Conservation (phyloP, 2,113 vertebrate genomes). For the Myotis brandtii region DNA sequence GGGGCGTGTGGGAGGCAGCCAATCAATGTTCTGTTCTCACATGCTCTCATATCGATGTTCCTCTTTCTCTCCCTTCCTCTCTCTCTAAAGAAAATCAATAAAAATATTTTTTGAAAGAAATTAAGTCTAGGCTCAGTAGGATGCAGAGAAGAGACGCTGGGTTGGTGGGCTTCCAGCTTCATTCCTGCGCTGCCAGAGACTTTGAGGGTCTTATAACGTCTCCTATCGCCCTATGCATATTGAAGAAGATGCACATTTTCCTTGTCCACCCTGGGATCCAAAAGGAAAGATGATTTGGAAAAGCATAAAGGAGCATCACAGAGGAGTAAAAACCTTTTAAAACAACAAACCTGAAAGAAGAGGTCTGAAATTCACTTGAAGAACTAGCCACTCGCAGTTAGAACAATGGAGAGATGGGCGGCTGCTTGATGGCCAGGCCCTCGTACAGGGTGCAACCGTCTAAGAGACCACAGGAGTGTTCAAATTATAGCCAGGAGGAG, state of each 20-base stretch:
- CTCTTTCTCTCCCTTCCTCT: no score
- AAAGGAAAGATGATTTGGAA: not conserved
- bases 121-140: not conserved
- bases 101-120: not conserved
- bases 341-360: not conserved
- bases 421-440: not conserved
- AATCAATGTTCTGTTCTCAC: no score
- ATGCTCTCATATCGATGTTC: no score
- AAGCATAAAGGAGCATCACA: not conserved
- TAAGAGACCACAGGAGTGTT: not conserved
- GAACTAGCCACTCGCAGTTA: not conserved
- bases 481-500: slow-evolving; percentile 13
- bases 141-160: not conserved
- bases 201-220: not conserved
- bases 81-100: no score
- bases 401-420: not conserved
- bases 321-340: not conserved
- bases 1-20: no score
- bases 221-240: not conserved
- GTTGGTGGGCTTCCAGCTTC: not conserved
- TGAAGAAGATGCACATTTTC: not conserved
- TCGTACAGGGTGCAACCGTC: not conserved
- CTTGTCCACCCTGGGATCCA: not conserved
- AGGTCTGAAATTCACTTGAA: not conserved
- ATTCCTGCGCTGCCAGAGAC: not conserved